Conservation (phyloP, 1,140 invertebrate species). For the Drosophila orosa region DNA sequence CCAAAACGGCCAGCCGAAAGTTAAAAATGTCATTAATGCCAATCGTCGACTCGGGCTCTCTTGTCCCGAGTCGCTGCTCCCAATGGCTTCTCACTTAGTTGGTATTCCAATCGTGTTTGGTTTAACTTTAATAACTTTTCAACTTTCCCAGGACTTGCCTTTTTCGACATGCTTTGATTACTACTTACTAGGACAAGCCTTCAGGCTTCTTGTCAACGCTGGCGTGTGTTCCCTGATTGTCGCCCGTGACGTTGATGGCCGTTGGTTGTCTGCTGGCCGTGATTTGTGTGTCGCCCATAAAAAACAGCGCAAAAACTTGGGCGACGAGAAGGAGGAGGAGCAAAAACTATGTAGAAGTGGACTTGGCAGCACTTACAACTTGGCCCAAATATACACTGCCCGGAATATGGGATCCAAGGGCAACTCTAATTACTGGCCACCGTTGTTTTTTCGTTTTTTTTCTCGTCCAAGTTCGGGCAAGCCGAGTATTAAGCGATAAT, state of each 20-base stretch:
- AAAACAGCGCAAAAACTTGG: conserved; percentile 35
- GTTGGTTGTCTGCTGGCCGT: conserved; percentile 50
- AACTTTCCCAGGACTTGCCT: conserved; percentile 66
- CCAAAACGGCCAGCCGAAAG: conserved; percentile 24
- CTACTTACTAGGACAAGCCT: conserved; percentile 61
- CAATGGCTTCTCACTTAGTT: conserved; percentile 38
- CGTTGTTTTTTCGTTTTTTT: conserved; percentile 10
- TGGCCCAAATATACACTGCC: conserved; percentile 37
- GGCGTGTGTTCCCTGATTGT: conserved; percentile 54
- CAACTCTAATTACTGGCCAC: conserved; percentile 42
- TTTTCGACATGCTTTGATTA: conserved; percentile 78
- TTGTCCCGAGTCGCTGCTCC: background rate
- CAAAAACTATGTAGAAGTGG: conserved; percentile 44
- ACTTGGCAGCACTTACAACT: conserved; percentile 59
- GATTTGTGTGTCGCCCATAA: conserved; percentile 64
- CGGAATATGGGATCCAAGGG: conserved; percentile 9
- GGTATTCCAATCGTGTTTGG: conserved; percentile 74
- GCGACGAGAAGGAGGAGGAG: conserved; percentile 7
- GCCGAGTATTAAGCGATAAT: conserved; percentile 77
- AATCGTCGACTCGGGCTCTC: too few relatives aligned
- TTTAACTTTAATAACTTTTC: conserved; percentile 81
- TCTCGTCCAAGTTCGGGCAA: conserved; percentile 43
- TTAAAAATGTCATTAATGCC: conserved; percentile 32
- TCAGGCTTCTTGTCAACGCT: background rate
- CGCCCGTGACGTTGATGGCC: conserved; percentile 70